These are phyloP conservation scores for Otolemur garnettii DNA, from an alignment of 2,113 vertebrate species.

Conservation along the genomic window DNA sequence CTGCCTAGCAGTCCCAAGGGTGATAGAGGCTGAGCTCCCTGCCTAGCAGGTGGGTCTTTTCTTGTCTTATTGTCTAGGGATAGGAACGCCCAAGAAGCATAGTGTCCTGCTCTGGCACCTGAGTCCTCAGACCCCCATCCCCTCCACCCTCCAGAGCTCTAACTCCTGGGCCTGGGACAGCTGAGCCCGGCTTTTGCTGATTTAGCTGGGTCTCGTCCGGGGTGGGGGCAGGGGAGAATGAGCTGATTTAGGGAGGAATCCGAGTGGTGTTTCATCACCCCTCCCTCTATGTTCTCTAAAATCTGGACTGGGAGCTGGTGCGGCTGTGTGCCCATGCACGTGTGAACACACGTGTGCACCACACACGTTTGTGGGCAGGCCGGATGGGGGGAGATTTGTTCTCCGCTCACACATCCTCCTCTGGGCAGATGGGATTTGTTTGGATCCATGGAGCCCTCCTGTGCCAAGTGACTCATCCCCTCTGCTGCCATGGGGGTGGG, in stretches of 20 bases:
- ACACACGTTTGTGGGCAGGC: background rate
- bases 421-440: conserved; percentile 68
- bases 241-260: conserved; percentile 34
- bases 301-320: background rate
- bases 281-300: background rate
- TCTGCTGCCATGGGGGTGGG: background rate
- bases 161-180: background rate
- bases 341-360: background rate
- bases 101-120: background rate
- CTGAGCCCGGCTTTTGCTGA: background rate
- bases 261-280: background rate
- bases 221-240: background rate
- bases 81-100: background rate
- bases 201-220: conserved; percentile 23
- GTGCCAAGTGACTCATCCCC: conserved; percentile 78
- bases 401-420: background rate
- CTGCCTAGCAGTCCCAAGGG: background rate
- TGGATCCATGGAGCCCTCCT: background rate
- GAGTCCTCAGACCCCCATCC: background rate
- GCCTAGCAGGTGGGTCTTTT: background rate
- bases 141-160: background rate
- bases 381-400: background rate
- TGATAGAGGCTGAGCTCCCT: background rate
- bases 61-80: background rate
- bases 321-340: background rate